Base-by-base conservation (phyloP, 2,797 vertebrate species). In the Crenuchus spilurus region DNA sequence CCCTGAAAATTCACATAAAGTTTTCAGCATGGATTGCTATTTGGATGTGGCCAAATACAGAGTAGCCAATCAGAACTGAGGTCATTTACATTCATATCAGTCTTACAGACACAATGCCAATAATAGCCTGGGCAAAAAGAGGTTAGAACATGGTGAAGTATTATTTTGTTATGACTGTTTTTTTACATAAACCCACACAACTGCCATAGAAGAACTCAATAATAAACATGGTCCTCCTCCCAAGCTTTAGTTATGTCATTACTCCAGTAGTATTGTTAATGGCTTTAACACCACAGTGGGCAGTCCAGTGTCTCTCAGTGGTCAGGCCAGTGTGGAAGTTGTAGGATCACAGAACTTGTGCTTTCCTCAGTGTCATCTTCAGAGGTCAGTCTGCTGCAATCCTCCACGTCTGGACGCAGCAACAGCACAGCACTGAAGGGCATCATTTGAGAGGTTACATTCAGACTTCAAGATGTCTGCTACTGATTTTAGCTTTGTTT, bases 391-490 rank as follows among this genome's bases (percentile, higher is more conserved):
- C 51, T 60, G 42, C 18, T 63, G 11, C 75, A 76, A 28, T 87
- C 79, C 51, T 83, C 77, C 37, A 26, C 31, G 24, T 80, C 79
- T 69, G 82, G 54, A 26, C 18, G 33, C 14, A 85, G 64, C 46
- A 72, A 80, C 37, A 79, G 57, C 16, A 80, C n/a, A 39, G 52
- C 75, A 58, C 84, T 85, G 41, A 28, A 46, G 42, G 62, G 39
- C n/a, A 70, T 7, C 9, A 20, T 49, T 35, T 31, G 26, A 73
- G 9, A 9, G 20, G n/a, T 13, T 22, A 33, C 13, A 10, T 20
- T 35, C 30, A 58, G 51, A 4, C 20, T 42, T 42, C 41, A 42
- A 16, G 41, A n/a, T n/a, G n/a, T n/a, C n/a, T n/a, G n/a, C n/a
- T n/a, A n/a, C n/a, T n/a, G n/a, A n/a, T n/a, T n/a, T n/a, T n/a